Conservation (phyloP, 35 echinoderm and acorn worm genomes). For the Ptychodera flava region DNA sequence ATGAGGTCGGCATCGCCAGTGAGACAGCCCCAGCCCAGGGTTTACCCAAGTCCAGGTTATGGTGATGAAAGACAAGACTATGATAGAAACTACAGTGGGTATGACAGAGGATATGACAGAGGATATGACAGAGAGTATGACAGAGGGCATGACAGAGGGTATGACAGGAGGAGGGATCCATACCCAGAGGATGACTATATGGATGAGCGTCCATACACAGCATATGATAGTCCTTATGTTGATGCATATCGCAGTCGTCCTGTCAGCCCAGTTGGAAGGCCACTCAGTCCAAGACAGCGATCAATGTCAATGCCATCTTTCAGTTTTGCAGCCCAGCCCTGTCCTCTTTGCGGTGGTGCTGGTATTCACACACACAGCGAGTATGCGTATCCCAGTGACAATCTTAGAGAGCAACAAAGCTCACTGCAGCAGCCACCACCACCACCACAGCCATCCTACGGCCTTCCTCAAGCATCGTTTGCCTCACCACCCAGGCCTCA, state of each 20-base stretch:
- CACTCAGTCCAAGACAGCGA: neutral
- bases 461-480: neutral
- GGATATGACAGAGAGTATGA: too few species aligned
- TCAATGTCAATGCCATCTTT: neutral
- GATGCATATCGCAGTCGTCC: neutral
- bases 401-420: neutral
- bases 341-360: neutral
- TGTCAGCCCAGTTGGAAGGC: neutral
- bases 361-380: neutral
- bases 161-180: too few species aligned
- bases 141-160: too few species aligned
- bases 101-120: too few species aligned
- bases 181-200: neutral
- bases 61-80: neutral
- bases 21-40: neutral
- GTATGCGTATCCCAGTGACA: neutral
- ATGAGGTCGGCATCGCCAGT: neutral
- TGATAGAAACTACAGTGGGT: neutral
- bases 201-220: neutral
- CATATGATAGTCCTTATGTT: neutral
- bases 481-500: neutral
- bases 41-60: neutral
- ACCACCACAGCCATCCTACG: too few species aligned
- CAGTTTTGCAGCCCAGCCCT: neutral
- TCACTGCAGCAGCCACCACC: neutral